These are phyloP conservation scores for Tribolium freemani DNA, from an alignment of 2,888 invertebrate species.

Conservation along the genomic window DNA sequence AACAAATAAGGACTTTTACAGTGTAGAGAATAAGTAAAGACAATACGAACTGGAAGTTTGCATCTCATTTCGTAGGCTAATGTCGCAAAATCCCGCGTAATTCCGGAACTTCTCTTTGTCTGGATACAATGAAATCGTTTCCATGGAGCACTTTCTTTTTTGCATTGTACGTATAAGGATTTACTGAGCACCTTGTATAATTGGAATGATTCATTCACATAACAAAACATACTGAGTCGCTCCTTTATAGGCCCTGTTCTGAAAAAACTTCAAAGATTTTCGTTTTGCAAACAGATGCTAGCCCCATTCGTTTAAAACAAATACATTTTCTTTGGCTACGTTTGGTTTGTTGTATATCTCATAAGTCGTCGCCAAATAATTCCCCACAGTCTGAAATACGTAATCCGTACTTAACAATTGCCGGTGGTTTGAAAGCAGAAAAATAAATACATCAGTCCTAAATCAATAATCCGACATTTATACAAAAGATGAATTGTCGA, in stretches of 20 bases:
- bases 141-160: conserved; percentile 39
- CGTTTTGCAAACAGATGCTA: conserved; percentile 7
- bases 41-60: conserved; percentile 35
- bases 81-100: conserved; percentile 48
- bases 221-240: conserved; percentile 21
- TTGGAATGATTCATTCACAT: conserved; percentile 45
- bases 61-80: conserved; percentile 48
- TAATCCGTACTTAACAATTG: conserved; percentile 24
- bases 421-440: neutral
- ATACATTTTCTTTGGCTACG: neutral
- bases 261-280: conserved; percentile 7
- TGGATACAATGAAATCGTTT: conserved; percentile 48
- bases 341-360: conserved; percentile 9
- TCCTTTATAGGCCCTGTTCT: neutral
- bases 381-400: conserved; percentile 14
- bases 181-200: conserved; percentile 42
- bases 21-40: conserved; percentile 32
- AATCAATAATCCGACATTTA: conserved; percentile 25
- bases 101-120: conserved; percentile 47
- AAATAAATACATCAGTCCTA: conserved; percentile 10
- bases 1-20: conserved; percentile 36
- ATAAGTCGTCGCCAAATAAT: conserved; percentile 11
- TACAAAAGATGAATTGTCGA: conserved; percentile 16
- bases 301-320: conserved; percentile 8
- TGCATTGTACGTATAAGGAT: conserved; percentile 38